Evolutionary conservation across 2,113 vertebrate species (phyloP).

Genomic region (Recurvirostra avosetta): DNA sequence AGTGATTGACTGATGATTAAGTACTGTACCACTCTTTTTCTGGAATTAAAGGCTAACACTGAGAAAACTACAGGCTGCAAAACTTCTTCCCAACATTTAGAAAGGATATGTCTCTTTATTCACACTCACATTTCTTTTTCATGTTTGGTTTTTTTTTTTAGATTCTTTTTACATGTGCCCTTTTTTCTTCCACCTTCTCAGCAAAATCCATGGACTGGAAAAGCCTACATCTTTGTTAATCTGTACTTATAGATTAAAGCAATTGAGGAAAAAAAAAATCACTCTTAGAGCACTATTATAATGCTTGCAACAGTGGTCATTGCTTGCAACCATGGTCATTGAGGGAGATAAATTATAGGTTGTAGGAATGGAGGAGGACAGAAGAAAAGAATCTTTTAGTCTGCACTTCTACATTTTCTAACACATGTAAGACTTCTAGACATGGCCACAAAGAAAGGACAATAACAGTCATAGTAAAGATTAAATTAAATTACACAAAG

Average conservation of each 20-base stretch:
- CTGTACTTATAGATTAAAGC: background rate
- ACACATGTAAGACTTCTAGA: background rate
- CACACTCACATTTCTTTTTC: background rate
- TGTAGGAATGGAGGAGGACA: background rate
- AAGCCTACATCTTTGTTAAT: background rate
- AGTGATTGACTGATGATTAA: conserved; percentile 20
- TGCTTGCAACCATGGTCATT: background rate
- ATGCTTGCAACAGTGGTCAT: background rate
- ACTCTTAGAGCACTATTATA: background rate
- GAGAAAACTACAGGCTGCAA: background rate
- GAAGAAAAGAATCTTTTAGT: background rate
- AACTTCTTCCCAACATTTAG: background rate
- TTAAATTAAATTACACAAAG: background rate
- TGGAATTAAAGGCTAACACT: background rate
- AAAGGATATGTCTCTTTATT: background rate
- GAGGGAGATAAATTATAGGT: background rate
- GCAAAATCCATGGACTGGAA: background rate
- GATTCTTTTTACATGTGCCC: background rate
- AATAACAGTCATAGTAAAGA: background rate
- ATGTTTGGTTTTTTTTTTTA: background rate
- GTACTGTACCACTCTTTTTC: background rate
- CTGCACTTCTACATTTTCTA: background rate
- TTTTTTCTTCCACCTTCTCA: background rate
- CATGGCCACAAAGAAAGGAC: background rate
- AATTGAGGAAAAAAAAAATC: background rate